Conservation (phyloP, 2,888 invertebrate genomes). For the Rhaphigaster nebulosa region DNA sequence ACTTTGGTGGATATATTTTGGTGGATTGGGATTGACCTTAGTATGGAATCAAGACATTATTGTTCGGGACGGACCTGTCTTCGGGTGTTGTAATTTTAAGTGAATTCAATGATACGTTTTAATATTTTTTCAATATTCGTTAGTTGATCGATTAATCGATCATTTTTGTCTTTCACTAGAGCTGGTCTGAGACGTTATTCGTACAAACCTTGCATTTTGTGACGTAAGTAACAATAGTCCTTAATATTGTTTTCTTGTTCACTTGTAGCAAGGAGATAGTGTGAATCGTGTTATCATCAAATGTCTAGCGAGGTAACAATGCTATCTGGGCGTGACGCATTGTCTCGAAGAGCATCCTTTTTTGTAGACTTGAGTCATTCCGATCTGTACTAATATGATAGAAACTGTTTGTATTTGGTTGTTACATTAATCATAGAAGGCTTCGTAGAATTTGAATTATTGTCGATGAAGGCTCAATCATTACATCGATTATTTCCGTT, state of each 20-base stretch:
- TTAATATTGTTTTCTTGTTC: background rate
- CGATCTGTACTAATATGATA: background rate
- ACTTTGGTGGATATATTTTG: too few relatives aligned
- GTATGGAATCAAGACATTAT: too few relatives aligned
- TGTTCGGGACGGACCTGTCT: too few relatives aligned
- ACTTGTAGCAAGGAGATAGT: background rate
- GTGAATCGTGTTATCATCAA: background rate
- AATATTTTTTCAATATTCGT: too few relatives aligned
- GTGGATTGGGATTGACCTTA: too few relatives aligned
- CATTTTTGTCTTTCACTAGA: too few relatives aligned
- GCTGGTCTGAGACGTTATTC: too few relatives aligned
- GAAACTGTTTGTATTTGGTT: background rate
- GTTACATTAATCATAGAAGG: background rate
- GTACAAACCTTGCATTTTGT: background rate
- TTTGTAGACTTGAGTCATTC: background rate
- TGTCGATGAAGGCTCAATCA: background rate
- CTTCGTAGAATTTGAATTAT: background rate
- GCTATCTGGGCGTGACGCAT: background rate
- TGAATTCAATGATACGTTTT: too few relatives aligned
- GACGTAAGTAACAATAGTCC: background rate
- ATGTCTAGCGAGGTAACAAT: background rate
- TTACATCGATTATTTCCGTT: background rate
- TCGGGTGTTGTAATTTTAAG: too few relatives aligned
- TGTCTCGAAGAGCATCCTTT: background rate
- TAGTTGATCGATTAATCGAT: too few relatives aligned